These are phyloP conservation scores for Drosophila villosipedis DNA, from an alignment of 2,888 invertebrate species.

Conservation along the genomic window DNA sequence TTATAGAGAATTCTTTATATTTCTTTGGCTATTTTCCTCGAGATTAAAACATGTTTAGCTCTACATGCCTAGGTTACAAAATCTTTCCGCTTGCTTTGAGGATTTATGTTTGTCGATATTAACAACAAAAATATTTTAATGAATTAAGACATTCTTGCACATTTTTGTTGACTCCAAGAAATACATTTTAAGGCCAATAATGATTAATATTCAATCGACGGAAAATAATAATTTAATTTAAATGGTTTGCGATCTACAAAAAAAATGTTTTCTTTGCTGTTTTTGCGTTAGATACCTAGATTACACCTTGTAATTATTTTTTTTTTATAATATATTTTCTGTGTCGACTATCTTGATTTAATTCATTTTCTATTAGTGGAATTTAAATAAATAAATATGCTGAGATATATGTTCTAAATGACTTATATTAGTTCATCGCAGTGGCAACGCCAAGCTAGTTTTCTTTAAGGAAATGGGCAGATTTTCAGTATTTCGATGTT, in stretches of 20 bases:
- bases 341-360: neutral
- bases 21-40: neutral
- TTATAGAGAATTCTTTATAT: neutral
- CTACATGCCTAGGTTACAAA: neutral
- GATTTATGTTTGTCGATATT: neutral
- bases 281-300: neutral
- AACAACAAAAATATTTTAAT: neutral
- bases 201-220: neutral
- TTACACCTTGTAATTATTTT: neutral
- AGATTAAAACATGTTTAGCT: neutral
- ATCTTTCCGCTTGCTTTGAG: neutral
- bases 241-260: neutral
- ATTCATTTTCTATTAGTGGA: neutral
- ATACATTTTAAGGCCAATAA: neutral
- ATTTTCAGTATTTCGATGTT: constrained; percentile 1
- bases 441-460: neutral
- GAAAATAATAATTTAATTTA: neutral
- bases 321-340: neutral
- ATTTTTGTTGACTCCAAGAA: neutral
- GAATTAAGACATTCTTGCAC: neutral
- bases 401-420: neutral
- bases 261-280: neutral
- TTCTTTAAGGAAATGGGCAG: neutral
- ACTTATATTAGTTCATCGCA: neutral
- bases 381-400: neutral